Conservation (phyloP, 1,140 invertebrate genomes). For the Manduca sexta region DNA sequence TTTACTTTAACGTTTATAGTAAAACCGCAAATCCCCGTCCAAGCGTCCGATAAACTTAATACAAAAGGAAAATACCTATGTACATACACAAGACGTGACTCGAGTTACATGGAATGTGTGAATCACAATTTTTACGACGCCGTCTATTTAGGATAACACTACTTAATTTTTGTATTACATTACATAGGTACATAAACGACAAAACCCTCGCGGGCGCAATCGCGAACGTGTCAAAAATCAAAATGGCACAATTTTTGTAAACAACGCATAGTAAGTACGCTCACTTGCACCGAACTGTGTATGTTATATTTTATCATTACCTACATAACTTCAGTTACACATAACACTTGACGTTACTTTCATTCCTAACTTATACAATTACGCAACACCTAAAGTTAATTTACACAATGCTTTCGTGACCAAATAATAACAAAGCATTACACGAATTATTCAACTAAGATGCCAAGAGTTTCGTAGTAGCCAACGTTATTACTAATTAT, state of each 20-base stretch:
- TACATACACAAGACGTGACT: constrained; percentile 21
- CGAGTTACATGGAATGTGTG: constrained; percentile 34
- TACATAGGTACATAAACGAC: constrained; percentile 10
- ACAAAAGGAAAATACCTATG: constrained; percentile 12
- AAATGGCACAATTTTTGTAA: constrained; percentile 29
- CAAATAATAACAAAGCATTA: too few relatives aligned
- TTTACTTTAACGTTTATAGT: constrained; percentile 1
- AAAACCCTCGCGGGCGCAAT: constrained; percentile 5
- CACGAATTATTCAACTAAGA: too few relatives aligned
- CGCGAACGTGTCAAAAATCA: constrained; percentile 19
- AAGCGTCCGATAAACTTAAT: constrained; percentile 6
- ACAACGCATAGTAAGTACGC: constrained; percentile 7
- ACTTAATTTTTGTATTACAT: constrained; percentile 11
- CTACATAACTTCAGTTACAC: too few relatives aligned
- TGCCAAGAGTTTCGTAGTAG: too few relatives aligned
- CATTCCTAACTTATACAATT: too few relatives aligned
- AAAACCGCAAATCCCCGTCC: constrained; percentile 3
- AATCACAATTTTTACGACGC: constrained; percentile 27
- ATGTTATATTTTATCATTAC: too few relatives aligned
- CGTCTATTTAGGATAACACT: constrained; percentile 8
- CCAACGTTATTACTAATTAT: neutral
- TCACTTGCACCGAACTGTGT: neutral
- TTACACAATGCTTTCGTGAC: too few relatives aligned
- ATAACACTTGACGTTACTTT: too few relatives aligned
- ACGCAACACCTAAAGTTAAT: too few relatives aligned